Conservation (phyloP, 1,140 invertebrate genomes). For the Trachymyrmex septentrionalis region DNA sequence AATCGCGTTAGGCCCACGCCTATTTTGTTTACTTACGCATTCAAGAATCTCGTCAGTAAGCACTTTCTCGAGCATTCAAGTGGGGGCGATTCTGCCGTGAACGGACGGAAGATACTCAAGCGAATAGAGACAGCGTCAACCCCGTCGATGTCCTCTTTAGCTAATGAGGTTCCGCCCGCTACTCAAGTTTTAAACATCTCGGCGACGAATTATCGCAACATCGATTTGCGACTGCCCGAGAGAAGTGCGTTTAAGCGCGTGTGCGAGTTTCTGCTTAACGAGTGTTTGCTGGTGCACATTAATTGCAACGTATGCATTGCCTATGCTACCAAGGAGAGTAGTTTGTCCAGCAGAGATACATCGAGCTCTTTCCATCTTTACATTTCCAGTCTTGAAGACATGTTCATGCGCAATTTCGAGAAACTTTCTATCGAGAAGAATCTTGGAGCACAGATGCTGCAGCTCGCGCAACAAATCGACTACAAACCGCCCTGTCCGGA, state of each 20-base stretch:
- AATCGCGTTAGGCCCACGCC: constrained; percentile 45
- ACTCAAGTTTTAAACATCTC: neutral
- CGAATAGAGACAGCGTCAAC: neutral
- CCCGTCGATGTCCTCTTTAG: neutral
- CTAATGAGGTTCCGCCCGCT: neutral
- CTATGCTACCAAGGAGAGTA: neutral
- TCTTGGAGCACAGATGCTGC: constrained; percentile 32
- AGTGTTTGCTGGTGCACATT: constrained; percentile 26
- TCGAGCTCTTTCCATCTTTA: constrained; percentile 1
- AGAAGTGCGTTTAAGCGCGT: constrained; percentile 43
- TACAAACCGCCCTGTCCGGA: constrained; percentile 43
- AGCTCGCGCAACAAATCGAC: constrained; percentile 4
- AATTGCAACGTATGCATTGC: constrained; percentile 21
- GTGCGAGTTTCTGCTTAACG: constrained; percentile 46
- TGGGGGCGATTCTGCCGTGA: neutral
- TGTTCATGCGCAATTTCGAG: constrained; percentile 47
- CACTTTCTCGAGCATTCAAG: constrained; percentile 47
- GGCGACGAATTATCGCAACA: constrained; percentile 42
- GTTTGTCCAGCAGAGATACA: neutral
- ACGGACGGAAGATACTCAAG: constrained; percentile 24
- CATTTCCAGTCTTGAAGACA: constrained; percentile 26
- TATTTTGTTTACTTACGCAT: constrained; percentile 52
- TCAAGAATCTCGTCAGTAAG: constrained; percentile 51
- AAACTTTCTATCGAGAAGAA: constrained; percentile 27
- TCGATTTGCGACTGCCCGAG: constrained; percentile 41